These are phyloP conservation scores for Philopotamus ludificatus DNA, from an alignment of 1,140 invertebrate genomes.

Conservation along the genomic window DNA sequence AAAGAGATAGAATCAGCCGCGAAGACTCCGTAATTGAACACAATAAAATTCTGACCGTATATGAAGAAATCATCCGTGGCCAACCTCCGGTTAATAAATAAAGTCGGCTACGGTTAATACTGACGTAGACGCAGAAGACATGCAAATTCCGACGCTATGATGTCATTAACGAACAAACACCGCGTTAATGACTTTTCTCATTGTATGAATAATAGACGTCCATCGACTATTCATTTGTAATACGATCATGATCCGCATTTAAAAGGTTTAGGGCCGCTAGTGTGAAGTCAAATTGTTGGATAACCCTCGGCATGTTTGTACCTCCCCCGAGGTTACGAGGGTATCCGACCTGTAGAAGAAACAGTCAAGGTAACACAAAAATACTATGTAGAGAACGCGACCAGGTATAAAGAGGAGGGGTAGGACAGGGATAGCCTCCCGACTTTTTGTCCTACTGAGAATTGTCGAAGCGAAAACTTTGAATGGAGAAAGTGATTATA, in stretches of 20 bases:
- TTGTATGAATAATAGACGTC: too few species aligned
- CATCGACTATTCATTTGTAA: too few species aligned
- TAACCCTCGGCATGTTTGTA: conserved; percentile 29
- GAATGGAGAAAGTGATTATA: neutral
- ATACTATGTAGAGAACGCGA: neutral
- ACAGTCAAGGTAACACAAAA: conserved; percentile 19
- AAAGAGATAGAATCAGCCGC: conserved; percentile 35
- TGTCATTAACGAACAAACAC: too few species aligned
- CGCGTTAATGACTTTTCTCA: too few species aligned
- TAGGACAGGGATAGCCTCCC: neutral
- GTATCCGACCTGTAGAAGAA: conserved; percentile 2
- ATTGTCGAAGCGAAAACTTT: conserved; percentile 12
- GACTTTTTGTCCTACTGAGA: conserved; percentile 1
- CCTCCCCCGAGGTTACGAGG: conserved; percentile 5
- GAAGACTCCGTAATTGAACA: conserved; percentile 36
- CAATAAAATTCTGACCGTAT: conserved; percentile 34
- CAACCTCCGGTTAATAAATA: neutral
- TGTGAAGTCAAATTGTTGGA: conserved; percentile 12
- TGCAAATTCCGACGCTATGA: neutral
- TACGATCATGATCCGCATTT: neutral
- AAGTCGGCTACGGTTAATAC: conserved; percentile 8
- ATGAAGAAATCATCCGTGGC: neutral
- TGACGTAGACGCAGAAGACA: neutral
- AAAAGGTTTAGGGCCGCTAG: conserved; percentile 14
- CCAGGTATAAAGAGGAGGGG: neutral